phyloP scores from a whole-genome alignment of 2,797 vertebrate genomes.

The Pseudochirops corinnae region DNA sequence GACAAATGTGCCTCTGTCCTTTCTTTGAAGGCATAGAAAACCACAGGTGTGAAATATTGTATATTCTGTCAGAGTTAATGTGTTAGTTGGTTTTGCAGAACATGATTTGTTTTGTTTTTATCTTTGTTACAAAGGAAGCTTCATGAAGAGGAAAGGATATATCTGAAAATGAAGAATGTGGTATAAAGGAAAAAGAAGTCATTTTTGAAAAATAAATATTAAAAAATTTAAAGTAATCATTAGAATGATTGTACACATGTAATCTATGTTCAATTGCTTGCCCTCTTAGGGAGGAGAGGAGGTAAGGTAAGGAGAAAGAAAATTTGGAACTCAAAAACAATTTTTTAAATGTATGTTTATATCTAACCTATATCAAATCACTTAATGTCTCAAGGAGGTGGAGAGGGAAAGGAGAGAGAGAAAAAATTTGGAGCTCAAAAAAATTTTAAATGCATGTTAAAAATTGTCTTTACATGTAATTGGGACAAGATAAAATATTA shows the following conservation, averaged over 20 bases:
- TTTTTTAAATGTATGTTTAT: background rate
- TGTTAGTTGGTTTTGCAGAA: background rate
- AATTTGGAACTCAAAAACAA: background rate
- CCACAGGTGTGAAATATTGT: background rate
- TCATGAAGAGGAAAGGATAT: background rate
- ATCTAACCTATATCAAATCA: background rate
- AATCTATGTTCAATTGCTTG: background rate
- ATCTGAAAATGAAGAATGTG: background rate
- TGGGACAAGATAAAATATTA: background rate
- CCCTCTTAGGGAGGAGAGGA: background rate
- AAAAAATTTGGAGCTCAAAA: background rate
- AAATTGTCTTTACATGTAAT: background rate
- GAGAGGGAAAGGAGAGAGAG: background rate
- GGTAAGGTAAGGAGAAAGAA: background rate
- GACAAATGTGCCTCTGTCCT: background rate
- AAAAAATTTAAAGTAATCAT: background rate
- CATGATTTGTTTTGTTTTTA: background rate
- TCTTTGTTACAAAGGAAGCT: background rate
- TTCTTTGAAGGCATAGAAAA: background rate
- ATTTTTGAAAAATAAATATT: background rate
- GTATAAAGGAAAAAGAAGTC: background rate
- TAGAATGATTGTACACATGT: background rate
- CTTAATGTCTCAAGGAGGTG: background rate
- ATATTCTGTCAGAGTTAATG: background rate
- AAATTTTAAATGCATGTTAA: background rate